These are phyloP conservation scores for Idaea biselata DNA, from an alignment of 2,888 invertebrate genomes.

Conservation along the genomic window DNA sequence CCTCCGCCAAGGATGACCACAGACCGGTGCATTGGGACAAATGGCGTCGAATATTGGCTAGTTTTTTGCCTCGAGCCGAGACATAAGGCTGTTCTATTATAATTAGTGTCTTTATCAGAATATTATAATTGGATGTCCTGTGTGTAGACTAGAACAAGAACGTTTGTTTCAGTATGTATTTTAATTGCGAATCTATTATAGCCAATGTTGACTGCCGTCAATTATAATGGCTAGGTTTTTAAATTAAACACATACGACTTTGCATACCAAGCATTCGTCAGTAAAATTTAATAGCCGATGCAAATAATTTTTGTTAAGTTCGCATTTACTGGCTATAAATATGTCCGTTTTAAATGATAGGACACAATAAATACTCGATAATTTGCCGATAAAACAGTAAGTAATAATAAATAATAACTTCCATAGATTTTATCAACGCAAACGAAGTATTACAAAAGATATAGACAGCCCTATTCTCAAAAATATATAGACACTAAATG, in stretches of 20 bases:
- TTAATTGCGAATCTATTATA: conserved; percentile 22
- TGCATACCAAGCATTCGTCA: conserved; percentile 10
- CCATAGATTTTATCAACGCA: conserved; percentile 1
- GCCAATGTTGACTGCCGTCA: conserved; percentile 16
- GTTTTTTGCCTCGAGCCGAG: conserved; percentile 54
- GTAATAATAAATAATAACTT: conserved; percentile 4
- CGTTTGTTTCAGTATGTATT: conserved; percentile 42
- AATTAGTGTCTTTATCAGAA: conserved; percentile 68
- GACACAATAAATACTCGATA: not conserved
- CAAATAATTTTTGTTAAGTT: not conserved
- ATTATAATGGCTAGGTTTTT: conserved; percentile 12
- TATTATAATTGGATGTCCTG: conserved; percentile 58
- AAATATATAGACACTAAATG: too few species aligned
- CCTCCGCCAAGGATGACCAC: conserved; percentile 69
- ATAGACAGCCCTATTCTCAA: not conserved
- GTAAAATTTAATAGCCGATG: not conserved
- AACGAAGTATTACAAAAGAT: not conserved
- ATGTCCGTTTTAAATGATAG: not conserved
- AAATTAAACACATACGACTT: conserved; percentile 12
- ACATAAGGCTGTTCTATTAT: conserved; percentile 58
- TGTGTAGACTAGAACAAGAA: conserved; percentile 39
- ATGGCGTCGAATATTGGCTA: conserved; percentile 56
- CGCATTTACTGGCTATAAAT: not conserved
- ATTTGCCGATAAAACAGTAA: not conserved
- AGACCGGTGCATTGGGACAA: conserved; percentile 60